Evolutionary conservation across 2,113 vertebrate genomes (phyloP).

Genomic region (Suncus etruscus): DNA sequence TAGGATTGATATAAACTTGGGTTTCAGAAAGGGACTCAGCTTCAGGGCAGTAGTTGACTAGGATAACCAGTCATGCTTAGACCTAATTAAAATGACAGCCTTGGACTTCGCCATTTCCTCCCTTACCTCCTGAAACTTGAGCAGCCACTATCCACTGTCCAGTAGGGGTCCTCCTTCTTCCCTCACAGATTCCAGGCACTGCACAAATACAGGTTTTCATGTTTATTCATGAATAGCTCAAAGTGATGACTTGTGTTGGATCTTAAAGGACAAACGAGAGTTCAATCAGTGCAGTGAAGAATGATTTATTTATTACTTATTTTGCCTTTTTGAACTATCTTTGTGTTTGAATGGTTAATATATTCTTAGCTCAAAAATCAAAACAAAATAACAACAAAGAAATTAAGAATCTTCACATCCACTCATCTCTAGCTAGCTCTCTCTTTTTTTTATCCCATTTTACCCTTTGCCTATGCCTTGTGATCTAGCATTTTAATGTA

Average conservation of each 20-base stretch:
- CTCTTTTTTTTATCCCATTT: too few relatives aligned
- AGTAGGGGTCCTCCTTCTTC: neutral
- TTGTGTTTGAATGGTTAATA: slow-evolving; percentile 10
- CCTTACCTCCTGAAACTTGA: too few relatives aligned
- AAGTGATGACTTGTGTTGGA: neutral
- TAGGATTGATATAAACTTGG: neutral
- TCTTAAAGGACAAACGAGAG: neutral
- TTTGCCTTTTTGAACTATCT: slow-evolving; percentile 27
- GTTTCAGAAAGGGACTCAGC: neutral
- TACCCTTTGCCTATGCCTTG: too few relatives aligned
- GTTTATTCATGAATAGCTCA: neutral
- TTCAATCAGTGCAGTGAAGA: neutral
- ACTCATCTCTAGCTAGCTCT: too few relatives aligned
- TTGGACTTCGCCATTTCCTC: neutral
- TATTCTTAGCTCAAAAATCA: slow-evolving; percentile 31
- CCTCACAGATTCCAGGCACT: neutral
- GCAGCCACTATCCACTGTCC: neutral
- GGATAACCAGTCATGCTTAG: neutral
- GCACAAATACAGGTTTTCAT: neutral
- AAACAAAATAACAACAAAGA: neutral
- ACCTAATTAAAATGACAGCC: neutral
- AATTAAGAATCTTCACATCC: slow-evolving; percentile 5
- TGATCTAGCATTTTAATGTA: too few relatives aligned
- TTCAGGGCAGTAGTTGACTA: neutral
- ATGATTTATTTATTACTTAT: neutral